These are phyloP conservation scores for Chelon labrosus DNA, from an alignment of 2,797 vertebrate genomes.

Conservation along the genomic window DNA sequence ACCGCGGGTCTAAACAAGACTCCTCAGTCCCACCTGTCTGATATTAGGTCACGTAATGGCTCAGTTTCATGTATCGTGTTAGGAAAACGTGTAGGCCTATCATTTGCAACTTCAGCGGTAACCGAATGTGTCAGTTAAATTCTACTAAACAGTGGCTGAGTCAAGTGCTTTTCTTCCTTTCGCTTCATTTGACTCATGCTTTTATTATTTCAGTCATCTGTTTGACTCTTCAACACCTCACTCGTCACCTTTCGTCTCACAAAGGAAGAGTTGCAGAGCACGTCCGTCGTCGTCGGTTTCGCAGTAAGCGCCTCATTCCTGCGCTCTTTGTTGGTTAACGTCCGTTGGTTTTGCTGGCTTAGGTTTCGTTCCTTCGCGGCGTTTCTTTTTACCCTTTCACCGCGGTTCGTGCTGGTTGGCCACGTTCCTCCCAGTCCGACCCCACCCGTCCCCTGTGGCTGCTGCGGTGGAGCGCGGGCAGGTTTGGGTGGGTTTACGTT, in stretches of 20 bases:
- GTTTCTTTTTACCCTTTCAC: background rate
- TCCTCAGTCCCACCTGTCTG: conserved; percentile 14
- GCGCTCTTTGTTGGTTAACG: conserved; percentile 23
- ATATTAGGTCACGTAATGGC: conserved; percentile 9
- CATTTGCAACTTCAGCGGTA: background rate
- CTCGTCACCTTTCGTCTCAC: background rate
- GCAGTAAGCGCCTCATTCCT: conserved; percentile 18
- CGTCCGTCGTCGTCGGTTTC: conserved; percentile 4
- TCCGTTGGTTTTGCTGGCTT: conserved; percentile 41
- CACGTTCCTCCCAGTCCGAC: conserved; percentile 34
- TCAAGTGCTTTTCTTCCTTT: background rate
- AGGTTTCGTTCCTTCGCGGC: conserved; percentile 25
- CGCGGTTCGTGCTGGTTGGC: conserved; percentile 57
- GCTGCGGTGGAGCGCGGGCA: conserved; percentile 60
- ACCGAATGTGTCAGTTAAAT: background rate
- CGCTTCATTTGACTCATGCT: background rate
- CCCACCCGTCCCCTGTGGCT: conserved; percentile 59
- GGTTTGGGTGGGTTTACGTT: conserved; percentile 65
- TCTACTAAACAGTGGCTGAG: background rate
- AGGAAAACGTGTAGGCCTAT: background rate
- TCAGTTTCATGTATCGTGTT: background rate
- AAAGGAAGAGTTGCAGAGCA: conserved; percentile 6
- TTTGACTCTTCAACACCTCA: background rate
- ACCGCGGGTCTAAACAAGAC: conserved; percentile 9
- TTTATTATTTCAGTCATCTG: background rate